Base-by-base conservation (phyloP, 2,113 vertebrate species). In the Petroica traversi region DNA sequence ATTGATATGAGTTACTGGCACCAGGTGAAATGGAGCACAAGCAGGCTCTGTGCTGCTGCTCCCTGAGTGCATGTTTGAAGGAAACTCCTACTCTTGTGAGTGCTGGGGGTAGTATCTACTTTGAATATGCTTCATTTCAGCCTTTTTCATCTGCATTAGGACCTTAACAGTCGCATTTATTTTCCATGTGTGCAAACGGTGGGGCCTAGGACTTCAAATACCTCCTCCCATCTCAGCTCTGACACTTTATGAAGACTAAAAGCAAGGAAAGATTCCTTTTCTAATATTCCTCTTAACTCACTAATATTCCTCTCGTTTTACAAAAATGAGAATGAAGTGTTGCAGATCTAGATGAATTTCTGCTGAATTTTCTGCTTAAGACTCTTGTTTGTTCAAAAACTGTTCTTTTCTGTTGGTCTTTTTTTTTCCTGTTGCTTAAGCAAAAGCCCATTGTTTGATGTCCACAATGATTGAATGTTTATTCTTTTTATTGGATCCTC, bases 401-500 rank as follows among this genome's bases (percentile, higher is more conserved):
- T 1, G 12, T 8, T 52, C 5, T 85, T 89, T 67, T 90, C 79
- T 31, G 8, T 33, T 54, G 14, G 22, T 1, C 0, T 4, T 58
- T 40, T 34, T 57, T 14, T 14, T n/a, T n/a, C n/a, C 25, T 66
- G 22, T 51, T 57, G 26, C 69, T 80, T 85, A 73, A 89, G n/a
- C 25, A 52, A 55, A 78, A 92, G 31, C 31, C 59, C 28, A 23
- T 19, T 95, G 59, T 79, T 95, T 73, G 85, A 57, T 43, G 40
- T 80, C 57, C 41, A 24, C 46, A 92, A 96, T 85, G 25, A 76
- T 95, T 97, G 95, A 89, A 94, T 46, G 94, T 97, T 97, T 98
- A 95, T 97, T 95, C 71, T 97, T 98, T 98, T 97, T 97, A 92
- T 97, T 97, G 93, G 97, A 94, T 67, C 94, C 93, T 73, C 89